A percentile compares a stretch with the other conserved stretches of the same genome.
phyloP scores from a whole-genome alignment of 2,113 vertebrate genomes.

The Oophaga pumilio region DNA sequence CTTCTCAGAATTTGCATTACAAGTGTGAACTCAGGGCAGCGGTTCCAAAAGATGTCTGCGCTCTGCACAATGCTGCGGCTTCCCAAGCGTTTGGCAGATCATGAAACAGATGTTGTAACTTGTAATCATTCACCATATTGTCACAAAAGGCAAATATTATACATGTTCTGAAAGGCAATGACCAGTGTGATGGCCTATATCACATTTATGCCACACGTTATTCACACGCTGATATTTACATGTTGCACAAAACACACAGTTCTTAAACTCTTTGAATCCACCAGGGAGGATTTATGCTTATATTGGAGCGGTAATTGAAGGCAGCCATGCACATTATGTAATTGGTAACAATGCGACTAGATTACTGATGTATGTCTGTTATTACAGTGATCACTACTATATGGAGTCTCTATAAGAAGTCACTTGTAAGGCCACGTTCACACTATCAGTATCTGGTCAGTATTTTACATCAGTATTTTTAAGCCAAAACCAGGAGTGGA shows the following conservation, averaged over 20 bases:
- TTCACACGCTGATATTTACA: constrained; percentile 40
- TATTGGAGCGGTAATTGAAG: no score
- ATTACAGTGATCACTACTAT: no score
- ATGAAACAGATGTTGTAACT: neutral
- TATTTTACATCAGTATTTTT: no score
- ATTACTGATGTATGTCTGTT: no score
- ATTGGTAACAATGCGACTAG: no score
- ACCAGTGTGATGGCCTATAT: constrained; percentile 42
- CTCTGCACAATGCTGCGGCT: neutral
- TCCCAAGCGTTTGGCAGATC: constrained; percentile 21
- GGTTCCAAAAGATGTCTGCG: neutral
- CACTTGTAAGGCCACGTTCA: no score
- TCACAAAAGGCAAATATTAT: constrained; percentile 47
- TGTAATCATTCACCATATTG: constrained; percentile 49
- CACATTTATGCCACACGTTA: constrained; percentile 16
- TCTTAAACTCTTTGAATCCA: neutral
- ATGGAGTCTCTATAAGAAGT: no score
- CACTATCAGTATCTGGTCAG: no score
- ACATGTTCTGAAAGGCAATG: constrained; percentile 26
- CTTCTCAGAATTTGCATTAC: neutral
- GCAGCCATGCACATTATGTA: no score
- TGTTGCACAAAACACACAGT: constrained; percentile 8
- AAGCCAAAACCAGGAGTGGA: no score
- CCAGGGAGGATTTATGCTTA: no score
- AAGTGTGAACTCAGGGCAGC: neutral